Evolutionary conservation across 2,113 vertebrate genomes (phyloP), one percentile per base, ranked within the genome.

Genomic region (Calyptommatus sinebrachiatus): DNA sequence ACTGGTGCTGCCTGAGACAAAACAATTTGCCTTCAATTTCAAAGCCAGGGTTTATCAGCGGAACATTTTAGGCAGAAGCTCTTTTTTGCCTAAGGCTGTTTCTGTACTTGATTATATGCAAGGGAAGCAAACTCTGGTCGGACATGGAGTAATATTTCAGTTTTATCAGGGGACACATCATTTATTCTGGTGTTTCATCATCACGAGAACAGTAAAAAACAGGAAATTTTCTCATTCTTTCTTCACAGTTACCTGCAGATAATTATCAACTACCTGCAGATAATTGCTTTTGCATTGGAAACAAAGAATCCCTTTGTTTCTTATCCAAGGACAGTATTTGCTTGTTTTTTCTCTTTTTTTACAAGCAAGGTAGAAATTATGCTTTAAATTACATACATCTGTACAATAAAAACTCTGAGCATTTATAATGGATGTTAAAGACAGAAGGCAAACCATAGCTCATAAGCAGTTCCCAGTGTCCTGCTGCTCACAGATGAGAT

Each of bases 21-120:
- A 85, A n/a, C 73, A 80, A 65, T 35, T 83, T 4, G 76, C 83
- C 84, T 84, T 71, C 78, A 18, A 73, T 16, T 78, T 89, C 71
- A 82, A 84, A 79, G 83, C 78, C 79, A 85, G n/a, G 85, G 73
- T 8, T 76, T 90, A 67, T 87, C 88, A 88, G 50, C 48, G 81
- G 83, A 84, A 31, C 79, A 76, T 48, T 90, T 67, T 72, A 89
- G 68, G 26, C 1, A 1, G 71, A 76, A 57, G 68, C 75, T n/a
- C 5, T 28, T 67, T 81, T 77, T 86, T 81, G 82, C 85, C 78
- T 87, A 68, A 73, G 83, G 48, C 7, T 0, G 61, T 87, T 90
- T 90, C 65, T 85, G 90, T 86, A 87, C 82, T 88, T 88, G 87
- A 86, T 85, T 84, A 87, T 89, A 84, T 88, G 71, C 50, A 80